A percentile compares a stretch with the other conserved stretches of the same genome.
These are phyloP conservation scores for Heterodera filipjevi DNA, from an alignment of 2,888 invertebrate genomes.

Conservation along the genomic window DNA sequence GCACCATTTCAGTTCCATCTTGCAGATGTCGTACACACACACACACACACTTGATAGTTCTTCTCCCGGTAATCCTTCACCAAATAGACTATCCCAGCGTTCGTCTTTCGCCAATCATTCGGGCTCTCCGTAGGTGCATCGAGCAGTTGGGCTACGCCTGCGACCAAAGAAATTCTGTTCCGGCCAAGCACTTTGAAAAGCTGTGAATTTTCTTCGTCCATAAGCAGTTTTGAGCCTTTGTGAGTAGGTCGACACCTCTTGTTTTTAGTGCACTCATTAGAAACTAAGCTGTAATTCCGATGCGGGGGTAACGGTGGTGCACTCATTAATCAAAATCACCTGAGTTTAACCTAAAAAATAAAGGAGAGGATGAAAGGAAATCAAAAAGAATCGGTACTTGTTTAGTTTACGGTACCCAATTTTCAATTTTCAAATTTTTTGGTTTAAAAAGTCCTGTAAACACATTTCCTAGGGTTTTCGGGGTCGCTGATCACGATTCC, in stretches of 20 bases:
- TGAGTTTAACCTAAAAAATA: no score
- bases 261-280: not conserved
- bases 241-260: constrained; percentile 38
- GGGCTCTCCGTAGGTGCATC: constrained; percentile 14
- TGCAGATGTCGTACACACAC: constrained; percentile 51
- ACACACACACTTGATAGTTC: constrained; percentile 53
- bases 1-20: constrained; percentile 48
- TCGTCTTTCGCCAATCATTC: constrained; percentile 46
- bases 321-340: no score
- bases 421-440: no score
- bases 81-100: constrained; percentile 49
- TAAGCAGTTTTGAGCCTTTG: constrained; percentile 42
- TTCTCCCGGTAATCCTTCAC: constrained; percentile 55
- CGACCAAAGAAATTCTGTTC: constrained; percentile 49
- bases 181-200: constrained; percentile 46
- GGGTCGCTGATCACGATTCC: no score
- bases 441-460: no score
- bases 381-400: no score
- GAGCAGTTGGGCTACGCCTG: constrained; percentile 53
- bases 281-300: not conserved
- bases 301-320: no score
- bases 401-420: no score
- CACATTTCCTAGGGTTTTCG: no score
- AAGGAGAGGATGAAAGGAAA: no score
- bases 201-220: constrained; percentile 40